phyloP scores from a whole-genome alignment of 2,113 vertebrate species.

The Sus scrofa region T2T-Sscrofa CM000820.6:88598501-88599000 shows the following conservation, averaged over 20 bases:
- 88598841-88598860: slow-evolving; percentile 9
- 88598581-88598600: not conserved
- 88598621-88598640: not conserved
- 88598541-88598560: not conserved
- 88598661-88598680: not conserved
- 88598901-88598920: not conserved
- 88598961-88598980: not conserved
- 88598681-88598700: not conserved
- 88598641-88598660: not conserved
- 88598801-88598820: slow-evolving; percentile 3
- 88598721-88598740: not conserved
- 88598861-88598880: not conserved
- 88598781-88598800: not conserved
- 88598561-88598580: not conserved
- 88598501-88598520: not conserved
- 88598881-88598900: not conserved
- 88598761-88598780: not conserved
- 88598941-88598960: not conserved
- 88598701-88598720: not conserved
- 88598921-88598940: not conserved
- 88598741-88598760: slow-evolving; percentile 11
- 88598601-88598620: not conserved
- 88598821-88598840: slow-evolving; percentile 24
- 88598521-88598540: slow-evolving; percentile 17
- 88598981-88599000: not conserved